These are phyloP conservation scores for Bathynomus jamesi DNA, from an alignment of 1,140 invertebrate genomes.

Conservation along the genomic window DNA sequence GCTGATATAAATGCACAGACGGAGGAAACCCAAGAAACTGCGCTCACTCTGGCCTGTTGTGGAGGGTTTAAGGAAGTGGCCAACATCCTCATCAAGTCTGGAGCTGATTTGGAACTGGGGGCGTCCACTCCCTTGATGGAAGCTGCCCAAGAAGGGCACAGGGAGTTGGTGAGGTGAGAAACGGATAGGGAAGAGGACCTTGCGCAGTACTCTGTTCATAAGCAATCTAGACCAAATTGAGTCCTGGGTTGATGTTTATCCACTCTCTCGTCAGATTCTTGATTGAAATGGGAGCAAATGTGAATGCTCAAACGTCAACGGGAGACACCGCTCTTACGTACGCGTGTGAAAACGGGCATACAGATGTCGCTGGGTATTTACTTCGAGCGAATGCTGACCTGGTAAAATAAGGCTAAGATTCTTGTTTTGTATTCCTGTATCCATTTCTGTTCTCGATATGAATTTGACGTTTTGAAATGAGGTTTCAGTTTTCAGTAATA, in stretches of 20 bases:
- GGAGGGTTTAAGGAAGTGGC: conserved; percentile 96
- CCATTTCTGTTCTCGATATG: background rate
- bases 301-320: conserved; percentile 83
- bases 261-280: no score
- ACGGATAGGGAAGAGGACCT: background rate
- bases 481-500: no score
- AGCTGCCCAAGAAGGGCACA: conserved; percentile 92
- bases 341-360: conserved; percentile 93
- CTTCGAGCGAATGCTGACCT: conserved; percentile 81
- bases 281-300: conserved; percentile 74
- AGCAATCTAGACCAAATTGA: no score
- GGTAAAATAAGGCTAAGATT: conserved; percentile 46
- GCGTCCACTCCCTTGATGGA: conserved; percentile 98
- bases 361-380: conserved; percentile 83
- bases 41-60: conserved; percentile 91
- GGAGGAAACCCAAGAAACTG: conserved; percentile 97
- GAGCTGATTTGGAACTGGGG: conserved; percentile 89
- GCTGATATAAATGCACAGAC: conserved; percentile 97
- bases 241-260: no score
- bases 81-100: conserved; percentile 88
- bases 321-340: conserved; percentile 95
- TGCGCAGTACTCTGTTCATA: no score
- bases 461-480: no score
- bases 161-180: conserved; percentile 72
- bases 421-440: background rate